Evolutionary conservation across 2,888 invertebrate genomes (phyloP).

Genomic region (Leptopilina drosophilae): DNA sequence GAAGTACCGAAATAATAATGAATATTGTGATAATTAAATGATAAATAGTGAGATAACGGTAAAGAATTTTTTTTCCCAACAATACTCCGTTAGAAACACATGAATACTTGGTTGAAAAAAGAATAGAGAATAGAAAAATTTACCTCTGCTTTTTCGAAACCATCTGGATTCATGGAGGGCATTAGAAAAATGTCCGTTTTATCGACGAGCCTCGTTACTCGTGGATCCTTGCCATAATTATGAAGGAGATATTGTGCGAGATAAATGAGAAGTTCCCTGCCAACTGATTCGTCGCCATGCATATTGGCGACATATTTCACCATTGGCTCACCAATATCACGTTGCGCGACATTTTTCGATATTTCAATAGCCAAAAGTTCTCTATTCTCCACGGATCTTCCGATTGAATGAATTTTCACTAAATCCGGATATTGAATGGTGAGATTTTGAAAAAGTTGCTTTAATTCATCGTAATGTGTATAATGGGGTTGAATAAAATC

Average conservation of each 20-base stretch:
- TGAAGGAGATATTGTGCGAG: constrained; percentile 90
- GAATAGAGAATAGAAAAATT: constrained; percentile 60
- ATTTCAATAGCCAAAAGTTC: constrained; percentile 91
- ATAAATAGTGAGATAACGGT: too few relatives aligned
- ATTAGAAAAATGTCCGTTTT: constrained; percentile 94
- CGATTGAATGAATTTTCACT: constrained; percentile 86
- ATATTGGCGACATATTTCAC: constrained; percentile 97
- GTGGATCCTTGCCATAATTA: constrained; percentile 84
- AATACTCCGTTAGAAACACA: neutral
- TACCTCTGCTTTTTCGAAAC: constrained; percentile 91
- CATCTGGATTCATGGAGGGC: constrained; percentile 99
- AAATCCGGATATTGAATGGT: constrained; percentile 83
- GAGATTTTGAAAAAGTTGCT: constrained; percentile 81
- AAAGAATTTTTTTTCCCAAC: neutral
- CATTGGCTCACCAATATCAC: constrained; percentile 87
- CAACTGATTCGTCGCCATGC: constrained; percentile 97
- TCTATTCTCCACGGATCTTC: constrained; percentile 89
- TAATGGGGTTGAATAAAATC: constrained; percentile 78
- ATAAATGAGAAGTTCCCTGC: constrained; percentile 89
- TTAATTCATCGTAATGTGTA: constrained; percentile 84
- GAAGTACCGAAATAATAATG: too few relatives aligned
- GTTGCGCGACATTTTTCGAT: constrained; percentile 82
- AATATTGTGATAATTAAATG: too few relatives aligned
- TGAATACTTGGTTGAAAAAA: neutral
- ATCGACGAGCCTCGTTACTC: constrained; percentile 88